Base-by-base conservation (phyloP, 2,113 vertebrate species). In the Malaclemys terrapin region DNA sequence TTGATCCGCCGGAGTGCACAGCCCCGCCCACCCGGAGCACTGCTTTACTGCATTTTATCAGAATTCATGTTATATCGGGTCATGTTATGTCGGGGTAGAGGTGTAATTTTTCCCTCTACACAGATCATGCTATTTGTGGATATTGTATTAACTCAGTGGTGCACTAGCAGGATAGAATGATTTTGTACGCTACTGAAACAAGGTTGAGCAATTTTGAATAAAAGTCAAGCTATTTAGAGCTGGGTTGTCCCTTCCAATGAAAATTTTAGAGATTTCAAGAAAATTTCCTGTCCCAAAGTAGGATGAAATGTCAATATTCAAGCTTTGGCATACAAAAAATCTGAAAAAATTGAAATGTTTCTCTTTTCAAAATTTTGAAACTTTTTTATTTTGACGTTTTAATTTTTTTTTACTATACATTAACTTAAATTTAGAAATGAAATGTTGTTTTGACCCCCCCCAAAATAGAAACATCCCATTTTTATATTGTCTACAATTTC, bases 141-240 rank as follows among this genome's bases (percentile, higher is more conserved):
- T 49, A 31, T 27, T 27, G 54, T 89, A 89, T 53, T 92, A 92
- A 92, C 89, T 94, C 94, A 53, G 38, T 95, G 47, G 85, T 86
- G 29, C 38, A 42, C 59, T 17, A 72, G 89, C 38, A 89, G 87
- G 87, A 93, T 80, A 85, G 80, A 85, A 80, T 85, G 10, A 42
- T 62, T 96, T 86, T 82, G 2, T 85, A 72, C 50, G 35, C 25
- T 3, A 19, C 38, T 94, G 89, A 89, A 94, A 84, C 4, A 10
- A 89, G 91, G 57, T 3, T 4, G 31, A 69, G 2, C 0, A 56
- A 76, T 85, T 92, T 93, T 85, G 83, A 88, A 76, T 93, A 83
- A 62, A 89, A 95, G n/a, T 54, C 1, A 52, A 4, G 53, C 86
- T 93, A 5, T 81, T 91, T 90, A 62, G 2, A 91, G 5, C 1